Percentiles rank a stretch among this genome's conserved stretches.
phyloP scores from a whole-genome alignment of 2,797 vertebrate genomes.

The Halcyon leucocephala region DNA sequence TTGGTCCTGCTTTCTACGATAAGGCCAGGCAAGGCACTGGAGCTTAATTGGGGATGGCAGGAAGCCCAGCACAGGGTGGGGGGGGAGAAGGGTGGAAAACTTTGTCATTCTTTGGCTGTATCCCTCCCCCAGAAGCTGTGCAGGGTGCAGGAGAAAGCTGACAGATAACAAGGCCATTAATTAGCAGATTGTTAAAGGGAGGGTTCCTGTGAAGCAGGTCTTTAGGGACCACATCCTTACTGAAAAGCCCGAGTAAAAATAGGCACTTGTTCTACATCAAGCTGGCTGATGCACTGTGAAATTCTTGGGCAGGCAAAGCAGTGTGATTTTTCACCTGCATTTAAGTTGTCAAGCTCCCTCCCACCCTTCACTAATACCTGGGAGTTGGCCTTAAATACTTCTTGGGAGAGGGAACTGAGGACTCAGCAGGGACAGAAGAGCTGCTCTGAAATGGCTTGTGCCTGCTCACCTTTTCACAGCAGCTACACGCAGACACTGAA shows the following conservation, averaged over 20 bases:
- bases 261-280: not conserved
- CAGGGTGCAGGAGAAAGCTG: conserved; percentile 6
- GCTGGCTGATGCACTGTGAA: not conserved
- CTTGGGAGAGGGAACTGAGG: not conserved
- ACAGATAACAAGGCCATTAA: conserved; percentile 50
- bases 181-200: conserved; percentile 34
- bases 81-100: not conserved
- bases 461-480: not conserved
- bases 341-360: not conserved
- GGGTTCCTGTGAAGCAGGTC: not conserved
- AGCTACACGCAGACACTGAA: not conserved
- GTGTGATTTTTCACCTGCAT: not conserved
- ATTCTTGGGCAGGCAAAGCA: not conserved
- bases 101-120: not conserved
- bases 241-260: not conserved
- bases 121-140: not conserved
- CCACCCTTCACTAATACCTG: not conserved
- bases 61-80: conserved; percentile 21
- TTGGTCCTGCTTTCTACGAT: not conserved
- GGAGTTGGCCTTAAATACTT: not conserved
- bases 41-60: conserved; percentile 51
- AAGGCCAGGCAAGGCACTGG: not conserved
- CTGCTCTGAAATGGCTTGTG: not conserved
- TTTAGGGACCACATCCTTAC: not conserved
- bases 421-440: not conserved